phyloP scores from a whole-genome alignment of 2,113 vertebrate genomes.

The Colossoma macropomum region DNA sequence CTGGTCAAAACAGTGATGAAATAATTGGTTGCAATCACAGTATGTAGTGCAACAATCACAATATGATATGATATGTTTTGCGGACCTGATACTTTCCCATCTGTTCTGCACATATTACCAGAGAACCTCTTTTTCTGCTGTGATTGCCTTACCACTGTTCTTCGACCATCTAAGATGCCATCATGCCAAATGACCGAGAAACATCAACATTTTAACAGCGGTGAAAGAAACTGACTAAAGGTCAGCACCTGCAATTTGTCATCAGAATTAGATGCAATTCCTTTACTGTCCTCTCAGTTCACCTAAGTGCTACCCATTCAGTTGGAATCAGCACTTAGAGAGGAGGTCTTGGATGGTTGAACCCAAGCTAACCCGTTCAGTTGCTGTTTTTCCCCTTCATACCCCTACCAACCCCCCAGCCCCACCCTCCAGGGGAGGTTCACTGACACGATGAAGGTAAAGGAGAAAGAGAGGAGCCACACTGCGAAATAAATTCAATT shows the following conservation, averaged over 20 bases:
- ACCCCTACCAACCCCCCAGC: neutral
- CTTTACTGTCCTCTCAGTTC: neutral
- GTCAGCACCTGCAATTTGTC: conserved; percentile 32
- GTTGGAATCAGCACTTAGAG: conserved; percentile 11
- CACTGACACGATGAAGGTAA: neutral
- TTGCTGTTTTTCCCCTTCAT: neutral
- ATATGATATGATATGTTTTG: no score
- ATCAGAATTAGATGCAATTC: conserved; percentile 29
- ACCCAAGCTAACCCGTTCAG: neutral
- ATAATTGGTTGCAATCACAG: no score
- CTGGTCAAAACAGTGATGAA: no score
- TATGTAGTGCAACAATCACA: no score
- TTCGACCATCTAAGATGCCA: neutral
- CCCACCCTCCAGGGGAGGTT: neutral
- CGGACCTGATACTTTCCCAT: no score
- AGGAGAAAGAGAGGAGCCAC: conserved; percentile 1
- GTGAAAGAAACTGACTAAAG: conserved; percentile 31
- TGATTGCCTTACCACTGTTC: neutral
- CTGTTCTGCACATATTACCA: no score
- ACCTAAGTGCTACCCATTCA: neutral
- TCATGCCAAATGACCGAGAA: neutral
- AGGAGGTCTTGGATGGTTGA: neutral
- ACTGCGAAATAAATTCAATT: conserved; percentile 50
- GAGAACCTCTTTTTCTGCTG: no score
- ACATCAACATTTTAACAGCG: conserved; percentile 20